phyloP scores from a whole-genome alignment of 1,140 invertebrate genomes.

The Megalopta genalis region DNA sequence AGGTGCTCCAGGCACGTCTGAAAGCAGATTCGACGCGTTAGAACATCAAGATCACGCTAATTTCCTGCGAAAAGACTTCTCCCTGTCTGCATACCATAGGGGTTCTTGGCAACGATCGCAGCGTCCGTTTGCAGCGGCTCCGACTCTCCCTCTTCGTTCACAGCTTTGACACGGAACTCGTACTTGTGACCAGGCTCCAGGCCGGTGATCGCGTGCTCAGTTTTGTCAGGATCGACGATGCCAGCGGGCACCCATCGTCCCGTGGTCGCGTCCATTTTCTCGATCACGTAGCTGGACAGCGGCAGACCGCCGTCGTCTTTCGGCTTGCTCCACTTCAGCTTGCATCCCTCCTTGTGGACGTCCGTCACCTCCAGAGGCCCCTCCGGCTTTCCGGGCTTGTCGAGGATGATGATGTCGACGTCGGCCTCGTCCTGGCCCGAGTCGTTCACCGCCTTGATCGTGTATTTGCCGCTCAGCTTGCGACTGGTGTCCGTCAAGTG shows the following conservation, averaged over 20 bases:
- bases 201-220: conserved; percentile 92
- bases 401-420: conserved; percentile 95
- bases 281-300: conserved; percentile 92
- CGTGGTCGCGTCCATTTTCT: conserved; percentile 94
- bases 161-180: conserved; percentile 95
- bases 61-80: no score
- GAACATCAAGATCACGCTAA: no score
- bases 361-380: conserved; percentile 95
- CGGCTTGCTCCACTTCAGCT: conserved; percentile 96
- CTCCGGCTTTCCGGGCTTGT: conserved; percentile 96
- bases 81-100: conserved; percentile 85
- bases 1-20: conserved; percentile 91
- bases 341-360: conserved; percentile 96
- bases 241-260: conserved; percentile 94
- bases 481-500: conserved; percentile 89
- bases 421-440: conserved; percentile 96
- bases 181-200: conserved; percentile 96
- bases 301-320: conserved; percentile 97
- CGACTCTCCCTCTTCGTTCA: conserved; percentile 97
- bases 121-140: conserved; percentile 94
- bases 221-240: conserved; percentile 92
- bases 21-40: neutral
- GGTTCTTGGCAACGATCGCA: conserved; percentile 96
- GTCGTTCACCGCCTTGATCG: conserved; percentile 93
- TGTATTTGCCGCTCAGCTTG: conserved; percentile 94